Percentiles rank a stretch among this genome's conserved stretches.
Conservation (phyloP, 2,888 invertebrate species). For the Amaurobius ferox region DNA sequence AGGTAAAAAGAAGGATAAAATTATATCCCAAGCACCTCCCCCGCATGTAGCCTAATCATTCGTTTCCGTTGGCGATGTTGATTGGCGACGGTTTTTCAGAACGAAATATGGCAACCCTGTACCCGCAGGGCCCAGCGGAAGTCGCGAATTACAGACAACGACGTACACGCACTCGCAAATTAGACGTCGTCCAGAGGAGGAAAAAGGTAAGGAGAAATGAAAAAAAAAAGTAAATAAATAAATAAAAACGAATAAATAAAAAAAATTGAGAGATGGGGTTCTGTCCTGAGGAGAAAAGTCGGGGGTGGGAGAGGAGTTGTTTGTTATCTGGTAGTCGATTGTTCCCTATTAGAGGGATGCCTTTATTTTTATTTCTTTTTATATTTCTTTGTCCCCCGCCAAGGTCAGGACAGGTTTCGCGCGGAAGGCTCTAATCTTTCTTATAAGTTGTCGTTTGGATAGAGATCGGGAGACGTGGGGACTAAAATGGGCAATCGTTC, state of each 20-base stretch:
- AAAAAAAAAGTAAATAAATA: slow-evolving; percentile 7
- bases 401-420: slow-evolving; percentile 66
- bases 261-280: slow-evolving; percentile 30
- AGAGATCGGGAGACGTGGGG: neutral
- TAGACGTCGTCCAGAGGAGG: slow-evolving; percentile 58
- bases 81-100: neutral
- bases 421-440: slow-evolving; percentile 51
- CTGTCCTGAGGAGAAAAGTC: slow-evolving; percentile 60
- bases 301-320: slow-evolving; percentile 70
- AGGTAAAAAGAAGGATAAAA: slow-evolving; percentile 26
- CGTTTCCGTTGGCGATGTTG: slow-evolving; percentile 64
- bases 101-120: slow-evolving; percentile 33
- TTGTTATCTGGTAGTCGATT: slow-evolving; percentile 71
- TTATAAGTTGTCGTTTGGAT: slow-evolving; percentile 40
- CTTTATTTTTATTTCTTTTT: slow-evolving; percentile 41
- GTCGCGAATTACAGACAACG: slow-evolving; percentile 72
- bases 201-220: neutral
- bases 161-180: slow-evolving; percentile 71
- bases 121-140: slow-evolving; percentile 67
- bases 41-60: slow-evolving; percentile 64
- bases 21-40: slow-evolving; percentile 38
- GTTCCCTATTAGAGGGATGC: slow-evolving; percentile 67
- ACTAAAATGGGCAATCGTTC: too few relatives aligned
- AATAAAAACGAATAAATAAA: slow-evolving; percentile 31
- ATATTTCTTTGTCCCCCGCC: slow-evolving; percentile 55